These are phyloP conservation scores for Drosophila mulleri DNA, from an alignment of 2,888 invertebrate species.

Conservation along the genomic window DNA sequence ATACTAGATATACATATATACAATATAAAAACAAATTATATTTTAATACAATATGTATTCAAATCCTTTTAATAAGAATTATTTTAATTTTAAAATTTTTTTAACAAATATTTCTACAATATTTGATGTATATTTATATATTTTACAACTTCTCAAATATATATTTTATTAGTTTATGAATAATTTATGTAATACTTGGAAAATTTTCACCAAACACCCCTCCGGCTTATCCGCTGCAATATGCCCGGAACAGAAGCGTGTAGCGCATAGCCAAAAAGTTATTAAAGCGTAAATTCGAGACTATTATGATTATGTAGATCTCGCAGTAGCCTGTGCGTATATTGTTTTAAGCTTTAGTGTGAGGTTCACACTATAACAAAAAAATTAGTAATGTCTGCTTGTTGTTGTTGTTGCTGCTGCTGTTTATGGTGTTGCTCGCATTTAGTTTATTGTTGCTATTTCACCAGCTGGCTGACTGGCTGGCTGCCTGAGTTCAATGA, in stretches of 20 bases:
- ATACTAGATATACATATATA: too few species aligned
- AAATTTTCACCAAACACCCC: not conserved
- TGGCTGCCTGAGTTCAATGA: conserved; percentile 68
- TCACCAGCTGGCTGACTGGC: conserved; percentile 28
- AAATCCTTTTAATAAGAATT: too few species aligned
- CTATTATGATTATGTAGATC: conserved; percentile 57
- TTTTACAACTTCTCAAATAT: too few species aligned
- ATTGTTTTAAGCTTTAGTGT: conserved; percentile 66
- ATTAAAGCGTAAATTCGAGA: conserved; percentile 71
- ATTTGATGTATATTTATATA: too few species aligned
- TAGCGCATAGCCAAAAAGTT: conserved; percentile 56
- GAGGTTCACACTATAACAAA: conserved; percentile 69
- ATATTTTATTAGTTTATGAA: not conserved
- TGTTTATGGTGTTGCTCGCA: conserved; percentile 48
- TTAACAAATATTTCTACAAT: too few species aligned
- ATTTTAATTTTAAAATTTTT: too few species aligned
- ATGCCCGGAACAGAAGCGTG: conserved; percentile 15
- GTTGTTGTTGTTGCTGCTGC: conserved; percentile 23
- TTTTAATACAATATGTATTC: too few species aligned
- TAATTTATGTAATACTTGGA: not conserved
- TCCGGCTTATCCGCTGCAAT: conserved; percentile 9
- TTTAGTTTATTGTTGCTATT: conserved; percentile 59
- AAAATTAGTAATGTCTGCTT: conserved; percentile 60
- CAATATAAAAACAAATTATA: too few species aligned
- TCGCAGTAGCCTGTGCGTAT: conserved; percentile 36